Percentiles rank a stretch among this genome's conserved stretches.
These are phyloP conservation scores for Puffinus mauretanicus DNA, from an alignment of 2,113 vertebrate species.

Conservation along the genomic window DNA sequence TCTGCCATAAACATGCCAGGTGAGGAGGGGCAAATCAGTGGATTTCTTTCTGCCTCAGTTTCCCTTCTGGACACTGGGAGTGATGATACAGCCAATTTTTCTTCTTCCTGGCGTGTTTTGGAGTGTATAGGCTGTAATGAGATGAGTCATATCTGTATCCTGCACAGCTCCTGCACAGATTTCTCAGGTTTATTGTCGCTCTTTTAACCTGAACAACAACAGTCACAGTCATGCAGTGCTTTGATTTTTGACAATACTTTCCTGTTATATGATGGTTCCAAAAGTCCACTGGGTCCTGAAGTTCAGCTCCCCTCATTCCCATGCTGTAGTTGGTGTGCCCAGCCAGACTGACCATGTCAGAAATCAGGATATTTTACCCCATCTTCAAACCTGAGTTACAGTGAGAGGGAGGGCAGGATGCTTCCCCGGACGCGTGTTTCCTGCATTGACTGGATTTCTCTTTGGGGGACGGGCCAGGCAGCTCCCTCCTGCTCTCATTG, in stretches of 20 bases:
- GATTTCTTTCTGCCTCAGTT: neutral
- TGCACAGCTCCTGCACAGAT: neutral
- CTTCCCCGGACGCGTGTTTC: fast-evolving
- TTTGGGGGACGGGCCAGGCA: neutral
- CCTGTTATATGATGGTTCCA: neutral
- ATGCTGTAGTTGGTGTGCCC: neutral
- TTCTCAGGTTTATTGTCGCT: neutral
- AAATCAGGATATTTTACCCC: neutral
- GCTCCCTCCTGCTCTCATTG: neutral
- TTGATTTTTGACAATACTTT: neutral
- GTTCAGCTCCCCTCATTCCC: neutral
- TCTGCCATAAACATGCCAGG: neutral
- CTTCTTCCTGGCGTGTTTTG: neutral
- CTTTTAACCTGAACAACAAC: neutral
- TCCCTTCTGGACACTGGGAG: neutral
- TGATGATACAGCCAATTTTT: neutral
- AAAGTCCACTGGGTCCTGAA: neutral
- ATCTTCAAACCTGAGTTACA: neutral
- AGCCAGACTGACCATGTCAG: neutral
- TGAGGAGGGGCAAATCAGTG: neutral
- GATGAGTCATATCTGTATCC: neutral
- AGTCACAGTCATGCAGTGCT: neutral
- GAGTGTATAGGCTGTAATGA: neutral
- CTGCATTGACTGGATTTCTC: neutral
- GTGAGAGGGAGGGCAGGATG: neutral